Base-by-base conservation (phyloP, 2,888 invertebrate genomes). In the Chrysotoxum bicinctum region DNA sequence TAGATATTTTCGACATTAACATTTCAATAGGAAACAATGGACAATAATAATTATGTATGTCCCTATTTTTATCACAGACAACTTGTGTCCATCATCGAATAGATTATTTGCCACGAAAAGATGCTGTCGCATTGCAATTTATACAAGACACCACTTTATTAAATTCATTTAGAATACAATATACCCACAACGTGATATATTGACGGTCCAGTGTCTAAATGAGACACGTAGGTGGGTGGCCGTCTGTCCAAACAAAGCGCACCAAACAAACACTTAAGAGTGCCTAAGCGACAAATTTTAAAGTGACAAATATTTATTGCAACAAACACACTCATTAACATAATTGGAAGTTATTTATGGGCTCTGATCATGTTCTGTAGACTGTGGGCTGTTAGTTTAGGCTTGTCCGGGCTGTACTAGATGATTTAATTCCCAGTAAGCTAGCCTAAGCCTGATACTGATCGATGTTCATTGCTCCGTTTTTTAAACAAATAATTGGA, bases 291-390 rank as follows among this genome's bases (percentile, higher is more conserved):
- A 81, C 81, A 80, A 80, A 85, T 85, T 75, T 85, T 54, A 72
- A 80, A 43, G 85, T 85, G 80, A 85, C 85, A 80, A 85, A 85
- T 85, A 85, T 85, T 85, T 85, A 85, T 85, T 73, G 76, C 74
- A 82, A 83, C 85, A 87, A 88, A 87, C 84, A 84, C 79, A 87
- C 88, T 87, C 88, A 88, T 89, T 88, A 88, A 87, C 88, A 88
- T 88, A 88, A 88, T 88, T 88, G 88, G 80, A 87, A 84, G 87
- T 89, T 87, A 88, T 89, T 89, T 88, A 89, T 88, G 75, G 23
- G 32, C 21, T 37, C 19, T 56, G 23, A 54, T 32, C 37, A 48
- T 60, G 35, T 45, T 26, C 58, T 14, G 54, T 78, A 68, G 66
- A 64, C 37, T 35, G 74, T 58, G 58, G 58, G 58, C 21, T 37